phyloP scores from a whole-genome alignment of 2,888 invertebrate species.

The Emmelina monodactyla region DNA sequence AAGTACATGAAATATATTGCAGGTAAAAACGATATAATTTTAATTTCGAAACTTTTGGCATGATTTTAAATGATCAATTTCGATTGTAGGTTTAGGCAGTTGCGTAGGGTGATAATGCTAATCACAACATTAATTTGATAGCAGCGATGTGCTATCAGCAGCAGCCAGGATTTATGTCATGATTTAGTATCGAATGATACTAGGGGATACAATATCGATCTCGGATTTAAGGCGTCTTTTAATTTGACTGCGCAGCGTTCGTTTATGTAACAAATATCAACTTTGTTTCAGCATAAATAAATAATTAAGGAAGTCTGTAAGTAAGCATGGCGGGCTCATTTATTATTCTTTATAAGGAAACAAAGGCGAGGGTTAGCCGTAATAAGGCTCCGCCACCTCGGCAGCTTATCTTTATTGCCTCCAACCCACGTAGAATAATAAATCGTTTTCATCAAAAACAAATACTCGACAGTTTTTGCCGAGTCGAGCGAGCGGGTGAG shows the following conservation, averaged over 20 bases:
- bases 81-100: no score
- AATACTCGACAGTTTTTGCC: constrained; percentile 68
- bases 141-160: constrained; percentile 33
- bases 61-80: no score
- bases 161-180: neutral
- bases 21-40: no score
- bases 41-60: no score
- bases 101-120: constrained; percentile 41
- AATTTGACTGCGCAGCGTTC: constrained; percentile 15
- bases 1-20: no score
- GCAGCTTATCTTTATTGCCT: constrained; percentile 68
- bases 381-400: constrained; percentile 67
- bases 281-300: constrained; percentile 59
- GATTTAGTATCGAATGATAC: no score
- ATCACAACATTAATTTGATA: constrained; percentile 46
- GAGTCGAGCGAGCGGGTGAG: constrained; percentile 61
- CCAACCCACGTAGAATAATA: constrained; percentile 68
- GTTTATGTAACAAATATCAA: constrained; percentile 50
- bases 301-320: constrained; percentile 64
- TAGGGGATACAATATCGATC: no score
- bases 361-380: constrained; percentile 68
- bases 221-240: constrained; percentile 13
- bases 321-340: constrained; percentile 64
- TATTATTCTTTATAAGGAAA: constrained; percentile 68
- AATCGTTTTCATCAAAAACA: constrained; percentile 68